Base-by-base conservation (phyloP, 2,113 vertebrate species). In the Chionomys nivalis region DNA sequence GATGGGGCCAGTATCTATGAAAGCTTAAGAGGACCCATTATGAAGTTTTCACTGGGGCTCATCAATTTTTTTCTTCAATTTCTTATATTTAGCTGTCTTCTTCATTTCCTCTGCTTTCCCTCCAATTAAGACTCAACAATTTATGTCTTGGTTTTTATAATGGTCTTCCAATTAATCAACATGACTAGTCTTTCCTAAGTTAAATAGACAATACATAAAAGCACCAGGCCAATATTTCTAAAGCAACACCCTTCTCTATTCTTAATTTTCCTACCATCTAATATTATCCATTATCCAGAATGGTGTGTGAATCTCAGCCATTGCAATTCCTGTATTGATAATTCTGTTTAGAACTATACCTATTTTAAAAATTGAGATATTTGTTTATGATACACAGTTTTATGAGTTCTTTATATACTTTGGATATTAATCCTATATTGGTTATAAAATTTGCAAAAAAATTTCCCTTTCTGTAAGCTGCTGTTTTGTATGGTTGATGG, bases 21-120 rank as follows among this genome's bases (percentile, higher is more conserved):
- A 55, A 68, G 9, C n/a, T 65, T 5, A 10, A 39, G 36, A 55
- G 36, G 11, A 95, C 81, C n/a, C 85, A 72, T 88, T 93, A 88
- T 93, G 65, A 97, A 24, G 17, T 31, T 97, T 70, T 95, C 81
- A 17, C 55, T 55, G 55, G 55, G 55, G 52, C 52, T 55, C 52
- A 88, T 95, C 61, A 91, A 52, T 88, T 44, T 88, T 55, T 93
- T 93, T 90, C 65, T 85, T 91, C 47, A 21, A 36, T 73, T 12
- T 93, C 70, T 31, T 78, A n/a, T 87, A 95, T 75, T 23, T 8
- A 16, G 1, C 4, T 31, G 85, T 91, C 89, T 28, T 89, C 90
- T 91, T 68, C 81, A 96, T 87, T 93, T 88, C 91, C 90, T 89
- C 58, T 44, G 19, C 42, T 14, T 93, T 90, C 94, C 58, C 49